Evolutionary conservation across 2,888 invertebrate genomes (phyloP).

Genomic region (Emmelina monodactyla): DNA sequence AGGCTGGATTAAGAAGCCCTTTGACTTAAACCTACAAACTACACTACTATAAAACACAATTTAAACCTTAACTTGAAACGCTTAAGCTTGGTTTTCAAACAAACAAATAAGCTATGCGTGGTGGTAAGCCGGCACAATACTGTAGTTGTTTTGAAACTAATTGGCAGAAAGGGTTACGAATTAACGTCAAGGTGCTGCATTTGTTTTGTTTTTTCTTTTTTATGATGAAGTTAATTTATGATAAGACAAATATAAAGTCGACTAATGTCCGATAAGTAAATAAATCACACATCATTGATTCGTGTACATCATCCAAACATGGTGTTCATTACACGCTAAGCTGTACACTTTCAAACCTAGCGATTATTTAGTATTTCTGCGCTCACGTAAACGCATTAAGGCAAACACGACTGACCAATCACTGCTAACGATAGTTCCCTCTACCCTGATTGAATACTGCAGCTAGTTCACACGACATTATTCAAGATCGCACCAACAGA

Average conservation of each 20-base stretch:
- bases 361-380: too few species aligned
- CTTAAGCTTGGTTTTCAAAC: neutral
- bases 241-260: too few species aligned
- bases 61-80: conserved; percentile 16
- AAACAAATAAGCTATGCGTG: conserved; percentile 36
- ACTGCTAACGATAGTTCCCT: too few species aligned
- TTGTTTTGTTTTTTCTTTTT: conserved; percentile 43
- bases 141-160: conserved; percentile 65
- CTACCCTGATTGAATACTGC: neutral
- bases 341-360: too few species aligned
- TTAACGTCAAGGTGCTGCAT: conserved; percentile 64
- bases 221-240: too few species aligned
- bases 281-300: too few species aligned
- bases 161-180: conserved; percentile 67
- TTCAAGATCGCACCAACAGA: too few species aligned
- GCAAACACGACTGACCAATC: too few species aligned
- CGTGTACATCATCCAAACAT: too few species aligned
- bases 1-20: conserved; percentile 67
- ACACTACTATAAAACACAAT: conserved; percentile 22
- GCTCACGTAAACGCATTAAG: too few species aligned
- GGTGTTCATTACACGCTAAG: too few species aligned
- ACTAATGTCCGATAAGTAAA: too few species aligned
- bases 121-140: conserved; percentile 53
- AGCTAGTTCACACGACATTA: conserved; percentile 1
- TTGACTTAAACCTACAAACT: conserved; percentile 57